Base-by-base conservation (phyloP, 2,888 invertebrate species). In the Melolontha melolontha region DNA sequence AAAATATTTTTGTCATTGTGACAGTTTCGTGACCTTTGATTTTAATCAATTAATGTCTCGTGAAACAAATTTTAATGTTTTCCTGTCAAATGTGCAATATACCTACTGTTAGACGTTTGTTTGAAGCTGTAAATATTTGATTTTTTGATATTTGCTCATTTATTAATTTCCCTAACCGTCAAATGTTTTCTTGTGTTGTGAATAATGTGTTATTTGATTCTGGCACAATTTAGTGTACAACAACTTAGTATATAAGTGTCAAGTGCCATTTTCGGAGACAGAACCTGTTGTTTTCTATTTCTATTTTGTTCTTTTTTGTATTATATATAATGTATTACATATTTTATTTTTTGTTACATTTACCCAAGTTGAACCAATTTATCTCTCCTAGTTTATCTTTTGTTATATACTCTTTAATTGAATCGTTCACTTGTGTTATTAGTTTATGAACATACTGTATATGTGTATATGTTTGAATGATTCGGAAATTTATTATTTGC, bases 391-490 rank as follows among this genome's bases (percentile, higher is more conserved):
- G 41, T 55, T 50, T 47, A 47, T 64, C 34, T 55, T 62, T 59
- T 49, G 59, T 62, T 62, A 62, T 34, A 34, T 62, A 47, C 59
- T 49, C 59, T 62, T 34, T 47, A 62, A 34, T 40, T 51, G 27
- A 42, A 51, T 40, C 51, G 51, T 64, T 62, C 62, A 62, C 22
- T 55, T 41, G 41, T 55, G 41, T 55, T 57, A 50, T 54, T 68
- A 51, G 55, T 54, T 66, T 55, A 63, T 50, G 51, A 65, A 70
- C 51, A 62, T 70, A 49, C 47, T 47, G 59, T 62, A 54, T 64
- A 64, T 65, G 64, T 65, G 54, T 65, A 69, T 74, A 73, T 72
- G 74, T 75, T 75, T 66, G 73, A 57, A 67, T 63, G 69, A 68
- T 65, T 54, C 62, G 29, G 34, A 44, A 34, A 54, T 62, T 42